Evolutionary conservation across 2,797 vertebrate genomes (phyloP), one percentile per base, ranked within the genome.

Genomic region (Aplochiton taeniatus): DNA sequence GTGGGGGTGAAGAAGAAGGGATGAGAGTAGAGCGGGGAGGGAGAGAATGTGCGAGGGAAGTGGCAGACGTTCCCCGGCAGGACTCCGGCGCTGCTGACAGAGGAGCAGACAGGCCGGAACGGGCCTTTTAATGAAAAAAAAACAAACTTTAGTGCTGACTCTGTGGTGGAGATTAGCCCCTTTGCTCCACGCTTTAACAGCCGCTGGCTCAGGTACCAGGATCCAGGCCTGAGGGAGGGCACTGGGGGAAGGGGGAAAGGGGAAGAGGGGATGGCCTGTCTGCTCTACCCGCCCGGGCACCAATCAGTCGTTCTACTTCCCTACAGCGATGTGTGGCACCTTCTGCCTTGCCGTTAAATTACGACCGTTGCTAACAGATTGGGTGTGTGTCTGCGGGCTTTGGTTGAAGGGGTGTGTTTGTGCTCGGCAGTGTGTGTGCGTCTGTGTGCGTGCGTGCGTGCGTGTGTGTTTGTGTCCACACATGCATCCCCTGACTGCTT

Each of bases 61-160:
- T 47, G 48, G 62, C 14, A 13, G 54, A 71, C 77, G 58, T 57
- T 11, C 60, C n/a, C n/a, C n/a, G n/a, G n/a, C n/a, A n/a, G n/a
- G n/a, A n/a, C n/a, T n/a, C n/a, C n/a, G n/a, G n/a, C 63, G 31
- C 50, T 73, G 51, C 61, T 55, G 66, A 63, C 71, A 65, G 66
- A 69, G 74, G 68, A 53, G 47, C 52, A 73, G 57, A 77, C 61
- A 43, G 50, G 17, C 54, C 19, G 14, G 42, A 7, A 52, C 6
- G 18, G 47, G 55, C 31, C 31, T 31, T 31, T 31, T 78, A 66
- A 77, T 72, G 41, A 12, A 74, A 61, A 65, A 75, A 68, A 74
- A 61, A 65, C 73, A 68, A 74, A 31, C 49, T 70, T 61, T 68
- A 49, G 50, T 62, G 58, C 52, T 6, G 48, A 44, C 61, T 31